phyloP scores from a whole-genome alignment of 2,888 invertebrate species.

The Patella pellucida region DNA sequence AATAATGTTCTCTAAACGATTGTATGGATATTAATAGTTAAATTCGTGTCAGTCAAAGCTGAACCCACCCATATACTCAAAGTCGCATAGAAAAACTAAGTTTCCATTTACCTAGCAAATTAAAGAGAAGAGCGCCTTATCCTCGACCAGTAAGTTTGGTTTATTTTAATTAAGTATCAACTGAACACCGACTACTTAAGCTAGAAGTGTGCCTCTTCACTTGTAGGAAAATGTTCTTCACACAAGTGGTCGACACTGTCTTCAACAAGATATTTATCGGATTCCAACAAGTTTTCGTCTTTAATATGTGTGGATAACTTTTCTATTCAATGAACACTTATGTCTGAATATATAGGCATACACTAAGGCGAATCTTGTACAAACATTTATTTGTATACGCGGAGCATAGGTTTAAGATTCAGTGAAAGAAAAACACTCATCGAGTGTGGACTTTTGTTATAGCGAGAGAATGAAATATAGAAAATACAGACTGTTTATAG shows the following conservation, averaged over 20 bases:
- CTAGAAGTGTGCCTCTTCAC: slow-evolving; percentile 4
- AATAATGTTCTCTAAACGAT: slow-evolving; percentile 2
- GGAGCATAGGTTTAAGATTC: slow-evolving; percentile 9
- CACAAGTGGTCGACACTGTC: slow-evolving; percentile 2
- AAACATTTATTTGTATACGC: slow-evolving; percentile 10
- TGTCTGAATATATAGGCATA: slow-evolving; percentile 5
- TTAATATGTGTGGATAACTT: slow-evolving; percentile 11
- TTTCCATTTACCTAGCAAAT: slow-evolving; percentile 7
- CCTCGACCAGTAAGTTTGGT: background rate
- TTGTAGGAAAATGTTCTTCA: background rate
- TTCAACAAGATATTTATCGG: slow-evolving; percentile 12
- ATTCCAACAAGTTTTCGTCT: slow-evolving; percentile 2
- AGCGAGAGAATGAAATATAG: slow-evolving; percentile 1
- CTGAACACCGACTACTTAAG: background rate
- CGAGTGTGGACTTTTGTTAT: background rate
- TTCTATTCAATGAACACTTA: slow-evolving; percentile 8
- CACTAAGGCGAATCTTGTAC: background rate
- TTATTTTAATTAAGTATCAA: slow-evolving; percentile 3
- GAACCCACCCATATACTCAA: background rate
- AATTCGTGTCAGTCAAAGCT: background rate
- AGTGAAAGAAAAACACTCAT: slow-evolving; percentile 4
- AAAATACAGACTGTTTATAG: background rate
- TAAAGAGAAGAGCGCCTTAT: slow-evolving; percentile 3
- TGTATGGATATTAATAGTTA: background rate
- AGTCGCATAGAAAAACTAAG: background rate